Conservation (phyloP, 1,140 invertebrate genomes). For the Drosophila bipectinata region DNA sequence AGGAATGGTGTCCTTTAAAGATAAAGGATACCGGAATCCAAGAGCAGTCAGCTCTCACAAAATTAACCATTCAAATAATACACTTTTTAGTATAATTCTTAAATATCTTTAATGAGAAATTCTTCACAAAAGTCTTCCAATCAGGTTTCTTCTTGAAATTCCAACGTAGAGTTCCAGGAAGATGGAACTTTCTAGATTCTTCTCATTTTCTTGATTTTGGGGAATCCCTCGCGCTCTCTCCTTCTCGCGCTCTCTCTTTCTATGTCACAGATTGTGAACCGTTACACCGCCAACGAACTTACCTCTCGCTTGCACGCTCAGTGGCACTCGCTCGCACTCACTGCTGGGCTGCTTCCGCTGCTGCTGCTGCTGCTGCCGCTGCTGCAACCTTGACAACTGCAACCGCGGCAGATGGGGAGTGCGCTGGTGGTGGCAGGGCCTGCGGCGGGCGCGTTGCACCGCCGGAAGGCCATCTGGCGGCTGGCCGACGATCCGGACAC, state of each 20-base stretch:
- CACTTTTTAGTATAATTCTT: too few species aligned
- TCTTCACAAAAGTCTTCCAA: too few species aligned
- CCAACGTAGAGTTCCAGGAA: too few species aligned
- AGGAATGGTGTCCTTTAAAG: neutral
- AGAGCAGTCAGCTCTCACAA: neutral
- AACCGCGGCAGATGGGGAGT: neutral
- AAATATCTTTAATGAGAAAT: too few species aligned
- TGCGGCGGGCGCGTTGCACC: conserved; percentile 33
- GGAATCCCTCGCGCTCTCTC: too few species aligned
- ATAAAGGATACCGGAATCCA: neutral
- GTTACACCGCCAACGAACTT: conserved; percentile 23
- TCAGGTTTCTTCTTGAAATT: too few species aligned
- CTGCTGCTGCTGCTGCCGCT: conserved; percentile 12
- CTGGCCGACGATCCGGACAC: conserved; percentile 22
- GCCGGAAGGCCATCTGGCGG: conserved; percentile 37
- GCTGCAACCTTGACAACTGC: neutral
- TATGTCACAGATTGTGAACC: neutral
- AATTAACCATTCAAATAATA: too few species aligned
- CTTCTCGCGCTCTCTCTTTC: neutral
- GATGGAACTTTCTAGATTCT: too few species aligned
- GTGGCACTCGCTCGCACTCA: conserved; percentile 33
- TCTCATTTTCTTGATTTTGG: too few species aligned
- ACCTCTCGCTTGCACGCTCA: conserved; percentile 30
- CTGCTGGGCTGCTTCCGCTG: conserved; percentile 20
- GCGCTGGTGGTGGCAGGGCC: conserved; percentile 11